phyloP scores from a whole-genome alignment of 2,113 vertebrate genomes.

The Hydrolagus affinis region DNA sequence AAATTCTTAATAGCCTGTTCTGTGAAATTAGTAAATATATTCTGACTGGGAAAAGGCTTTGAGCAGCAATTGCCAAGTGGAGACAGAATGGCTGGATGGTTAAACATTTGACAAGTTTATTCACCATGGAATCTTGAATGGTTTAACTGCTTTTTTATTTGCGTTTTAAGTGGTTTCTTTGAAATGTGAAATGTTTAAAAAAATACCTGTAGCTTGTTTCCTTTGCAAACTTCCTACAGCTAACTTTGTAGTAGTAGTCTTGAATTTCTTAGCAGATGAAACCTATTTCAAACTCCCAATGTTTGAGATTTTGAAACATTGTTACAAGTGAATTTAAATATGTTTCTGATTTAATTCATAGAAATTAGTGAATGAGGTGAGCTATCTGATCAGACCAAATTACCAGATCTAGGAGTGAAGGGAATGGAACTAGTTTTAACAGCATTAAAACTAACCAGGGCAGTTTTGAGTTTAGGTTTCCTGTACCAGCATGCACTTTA shows the following conservation, averaged over 20 bases:
- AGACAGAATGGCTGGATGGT: not conserved
- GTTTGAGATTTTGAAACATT: not conserved
- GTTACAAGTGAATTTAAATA: not conserved
- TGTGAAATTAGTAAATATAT: too few relatives aligned
- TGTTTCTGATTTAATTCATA: slow-evolving; percentile 9
- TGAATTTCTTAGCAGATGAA: not conserved
- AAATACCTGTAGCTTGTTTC: not conserved
- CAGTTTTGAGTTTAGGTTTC: too few relatives aligned
- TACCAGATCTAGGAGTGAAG: not conserved
- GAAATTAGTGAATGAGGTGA: not conserved
- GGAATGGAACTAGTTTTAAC: not conserved
- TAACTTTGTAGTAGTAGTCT: not conserved
- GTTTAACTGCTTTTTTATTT: not conserved
- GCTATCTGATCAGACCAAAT: too few relatives aligned
- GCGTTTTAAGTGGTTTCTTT: slow-evolving; percentile 7
- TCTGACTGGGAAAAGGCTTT: not conserved
- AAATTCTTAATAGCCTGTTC: too few relatives aligned
- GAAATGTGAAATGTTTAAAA: not conserved
- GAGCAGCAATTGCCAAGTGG: not conserved
- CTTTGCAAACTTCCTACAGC: not conserved
- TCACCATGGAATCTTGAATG: not conserved
- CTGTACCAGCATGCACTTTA: too few relatives aligned
- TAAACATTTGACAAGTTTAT: not conserved
- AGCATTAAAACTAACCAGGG: too few relatives aligned
- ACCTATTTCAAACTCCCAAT: not conserved